Percentiles rank a stretch among this genome's conserved stretches.
Evolutionary conservation across 2,113 vertebrate species (phyloP).

Genomic region (Pygoscelis antarcticus): DNA sequence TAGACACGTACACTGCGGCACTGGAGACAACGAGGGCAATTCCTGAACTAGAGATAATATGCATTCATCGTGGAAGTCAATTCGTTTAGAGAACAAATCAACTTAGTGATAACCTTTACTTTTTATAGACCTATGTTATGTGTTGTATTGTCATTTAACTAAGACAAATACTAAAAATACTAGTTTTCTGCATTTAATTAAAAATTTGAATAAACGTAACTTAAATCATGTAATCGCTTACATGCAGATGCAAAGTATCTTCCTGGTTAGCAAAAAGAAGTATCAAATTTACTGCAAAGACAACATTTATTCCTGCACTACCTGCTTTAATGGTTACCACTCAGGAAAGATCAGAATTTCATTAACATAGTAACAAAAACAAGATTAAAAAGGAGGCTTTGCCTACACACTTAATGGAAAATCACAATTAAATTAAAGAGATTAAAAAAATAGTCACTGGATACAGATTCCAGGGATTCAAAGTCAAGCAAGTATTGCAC

Average conservation of each 20-base stretch:
- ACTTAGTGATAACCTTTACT: not conserved
- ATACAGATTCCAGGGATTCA: not conserved
- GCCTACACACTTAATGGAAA: not conserved
- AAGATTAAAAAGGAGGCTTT: not conserved
- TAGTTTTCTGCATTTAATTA: fast-evolving
- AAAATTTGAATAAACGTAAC: not conserved
- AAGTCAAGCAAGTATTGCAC: not conserved
- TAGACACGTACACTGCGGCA: fast-evolving
- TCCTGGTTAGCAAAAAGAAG: not conserved
- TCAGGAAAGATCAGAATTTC: not conserved
- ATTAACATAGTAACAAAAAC: not conserved
- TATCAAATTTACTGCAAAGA: not conserved
- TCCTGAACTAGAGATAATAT: not conserved
- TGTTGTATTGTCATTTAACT: not conserved
- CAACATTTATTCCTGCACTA: not conserved
- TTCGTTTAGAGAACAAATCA: not conserved
- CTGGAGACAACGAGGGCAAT: not conserved
- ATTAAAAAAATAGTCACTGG: not conserved
- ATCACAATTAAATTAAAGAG: not conserved
- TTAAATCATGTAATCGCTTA: not conserved
- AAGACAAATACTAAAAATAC: not conserved
- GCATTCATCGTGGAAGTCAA: not conserved
- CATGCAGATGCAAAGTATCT: not conserved
- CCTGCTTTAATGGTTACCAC: not conserved
- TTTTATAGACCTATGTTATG: not conserved